phyloP scores from a whole-genome alignment of 1,140 invertebrate genomes.

The Limonius californicus region DNA sequence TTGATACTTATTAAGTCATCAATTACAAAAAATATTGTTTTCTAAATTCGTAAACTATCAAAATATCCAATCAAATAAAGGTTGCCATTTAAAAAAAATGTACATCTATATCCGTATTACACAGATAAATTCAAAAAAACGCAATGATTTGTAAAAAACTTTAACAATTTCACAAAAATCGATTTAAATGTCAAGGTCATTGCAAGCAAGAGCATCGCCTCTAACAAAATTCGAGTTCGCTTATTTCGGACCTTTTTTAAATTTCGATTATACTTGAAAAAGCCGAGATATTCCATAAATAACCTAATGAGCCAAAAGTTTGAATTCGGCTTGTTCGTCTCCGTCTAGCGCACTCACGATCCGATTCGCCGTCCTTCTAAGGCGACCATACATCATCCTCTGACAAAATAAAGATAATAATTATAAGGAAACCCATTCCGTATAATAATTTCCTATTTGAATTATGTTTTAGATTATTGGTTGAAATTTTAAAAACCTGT shows the following conservation, averaged over 20 bases:
- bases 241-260: neutral
- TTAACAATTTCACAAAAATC: too few relatives aligned
- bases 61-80: too few relatives aligned
- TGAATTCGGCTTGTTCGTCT: neutral
- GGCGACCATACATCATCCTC: neutral
- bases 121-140: too few relatives aligned
- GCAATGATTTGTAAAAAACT: too few relatives aligned
- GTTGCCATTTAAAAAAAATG: too few relatives aligned
- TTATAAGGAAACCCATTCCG: constrained; percentile 1
- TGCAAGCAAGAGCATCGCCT: too few relatives aligned
- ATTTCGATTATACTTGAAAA: neutral
- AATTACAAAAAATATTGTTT: too few relatives aligned
- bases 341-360: neutral
- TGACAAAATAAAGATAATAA: constrained; percentile 1
- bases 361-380: neutral
- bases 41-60: too few relatives aligned
- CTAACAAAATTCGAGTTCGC: too few relatives aligned
- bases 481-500: constrained; percentile 1
- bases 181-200: too few relatives aligned
- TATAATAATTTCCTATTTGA: neutral
- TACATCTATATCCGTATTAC: too few relatives aligned
- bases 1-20: too few relatives aligned
- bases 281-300: neutral
- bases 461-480: neutral
- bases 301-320: neutral